phyloP scores from a whole-genome alignment of 1,140 invertebrate genomes.

The Meloidogyne floridensis region DNA sequence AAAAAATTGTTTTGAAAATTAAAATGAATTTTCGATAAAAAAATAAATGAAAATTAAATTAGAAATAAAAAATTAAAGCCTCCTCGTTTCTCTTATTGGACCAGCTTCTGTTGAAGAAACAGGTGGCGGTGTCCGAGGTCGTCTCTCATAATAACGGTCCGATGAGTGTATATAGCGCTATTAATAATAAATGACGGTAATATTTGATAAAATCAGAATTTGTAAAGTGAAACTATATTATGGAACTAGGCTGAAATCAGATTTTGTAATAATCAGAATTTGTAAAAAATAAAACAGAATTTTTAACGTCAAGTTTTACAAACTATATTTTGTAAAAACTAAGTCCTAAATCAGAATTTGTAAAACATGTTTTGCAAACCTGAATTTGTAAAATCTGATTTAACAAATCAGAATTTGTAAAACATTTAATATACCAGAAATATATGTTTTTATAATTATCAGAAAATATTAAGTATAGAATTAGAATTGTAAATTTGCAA shows the following conservation, averaged over 20 bases:
- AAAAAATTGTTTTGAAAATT: background rate
- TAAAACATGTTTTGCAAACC: too few species aligned
- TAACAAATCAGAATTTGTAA: too few species aligned
- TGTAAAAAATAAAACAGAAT: background rate
- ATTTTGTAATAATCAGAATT: background rate
- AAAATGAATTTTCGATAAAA: background rate
- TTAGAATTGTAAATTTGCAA: background rate
- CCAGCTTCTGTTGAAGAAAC: background rate
- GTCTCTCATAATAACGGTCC: slow-evolving; percentile 4
- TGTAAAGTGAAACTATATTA: background rate
- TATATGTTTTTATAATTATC: too few species aligned
- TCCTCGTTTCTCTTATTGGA: background rate
- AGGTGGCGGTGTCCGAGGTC: background rate
- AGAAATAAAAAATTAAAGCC: background rate
- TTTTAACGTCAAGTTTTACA: too few species aligned
- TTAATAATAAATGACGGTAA: background rate
- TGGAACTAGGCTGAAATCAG: background rate
- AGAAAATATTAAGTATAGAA: too few species aligned
- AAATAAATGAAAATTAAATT: background rate
- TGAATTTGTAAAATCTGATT: too few species aligned
- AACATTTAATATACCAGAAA: too few species aligned
- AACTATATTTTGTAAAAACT: background rate
- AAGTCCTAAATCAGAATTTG: background rate
- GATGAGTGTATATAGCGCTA: slow-evolving; percentile 1
- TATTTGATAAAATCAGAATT: background rate